Evolutionary conservation across 2,113 vertebrate genomes (phyloP).

Genomic region (Larimichthys polyactis): DNA sequence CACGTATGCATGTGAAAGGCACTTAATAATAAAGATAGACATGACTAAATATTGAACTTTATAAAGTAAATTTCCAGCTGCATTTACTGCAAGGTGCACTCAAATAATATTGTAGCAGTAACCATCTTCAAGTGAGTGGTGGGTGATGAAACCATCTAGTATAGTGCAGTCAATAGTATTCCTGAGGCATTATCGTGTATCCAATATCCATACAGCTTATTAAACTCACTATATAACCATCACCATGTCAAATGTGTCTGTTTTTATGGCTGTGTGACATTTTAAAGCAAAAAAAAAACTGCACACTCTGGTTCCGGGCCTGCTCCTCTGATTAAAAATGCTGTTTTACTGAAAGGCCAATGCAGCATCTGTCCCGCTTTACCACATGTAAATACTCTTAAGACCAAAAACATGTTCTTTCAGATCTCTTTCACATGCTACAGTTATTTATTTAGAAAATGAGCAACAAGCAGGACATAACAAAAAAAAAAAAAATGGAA

Average conservation of each 20-base stretch:
- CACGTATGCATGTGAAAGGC: background rate
- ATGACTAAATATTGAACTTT: background rate
- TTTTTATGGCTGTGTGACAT: conserved; percentile 2
- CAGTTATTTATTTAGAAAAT: conserved; percentile 28
- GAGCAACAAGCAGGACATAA: background rate
- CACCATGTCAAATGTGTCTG: background rate
- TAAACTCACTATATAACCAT: background rate
- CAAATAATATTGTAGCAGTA: background rate
- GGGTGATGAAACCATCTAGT: background rate
- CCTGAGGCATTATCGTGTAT: background rate
- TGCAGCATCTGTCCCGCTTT: background rate
- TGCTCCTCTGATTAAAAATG: conserved; percentile 5
- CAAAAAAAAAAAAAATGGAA: conserved; percentile 3
- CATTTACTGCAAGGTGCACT: background rate
- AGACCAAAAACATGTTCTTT: conserved; percentile 11
- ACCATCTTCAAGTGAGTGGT: background rate
- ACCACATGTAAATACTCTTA: background rate
- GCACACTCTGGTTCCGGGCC: background rate
- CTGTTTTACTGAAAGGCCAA: background rate
- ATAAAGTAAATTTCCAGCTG: background rate
- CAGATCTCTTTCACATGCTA: conserved; percentile 43
- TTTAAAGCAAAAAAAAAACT: background rate
- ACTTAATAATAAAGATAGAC: background rate
- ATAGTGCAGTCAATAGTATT: background rate
- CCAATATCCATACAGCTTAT: conserved; percentile 8